Percentiles rank a stretch among this genome's conserved stretches.
phyloP scores from a whole-genome alignment of 2,113 vertebrate species.

The Ariopsis seemanni region DNA sequence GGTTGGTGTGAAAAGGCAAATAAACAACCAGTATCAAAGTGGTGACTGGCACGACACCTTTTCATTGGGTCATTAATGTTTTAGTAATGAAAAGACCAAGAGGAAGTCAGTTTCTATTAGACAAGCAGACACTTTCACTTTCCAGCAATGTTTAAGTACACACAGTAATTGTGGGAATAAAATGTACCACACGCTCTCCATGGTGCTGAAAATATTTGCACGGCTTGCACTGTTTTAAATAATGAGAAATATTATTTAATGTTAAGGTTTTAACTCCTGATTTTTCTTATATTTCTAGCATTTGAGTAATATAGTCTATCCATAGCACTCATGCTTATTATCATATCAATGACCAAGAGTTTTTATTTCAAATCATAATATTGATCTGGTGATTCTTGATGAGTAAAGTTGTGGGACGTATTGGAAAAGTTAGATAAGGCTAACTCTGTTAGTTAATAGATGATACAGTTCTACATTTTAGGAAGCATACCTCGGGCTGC shows the following conservation, averaged over 20 bases:
- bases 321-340: background rate
- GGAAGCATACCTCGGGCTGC: conserved; percentile 11
- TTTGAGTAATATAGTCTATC: background rate
- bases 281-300: background rate
- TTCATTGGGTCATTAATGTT: background rate
- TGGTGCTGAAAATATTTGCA: conserved; percentile 50
- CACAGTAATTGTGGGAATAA: conserved; percentile 2
- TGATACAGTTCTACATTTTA: conserved; percentile 14
- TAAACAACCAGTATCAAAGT: background rate
- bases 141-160: conserved; percentile 1
- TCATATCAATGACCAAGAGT: background rate
- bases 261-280: background rate
- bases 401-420: background rate
- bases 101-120: background rate
- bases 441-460: background rate
- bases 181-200: conserved; percentile 34
- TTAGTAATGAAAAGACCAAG: background rate
- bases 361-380: background rate
- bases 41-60: background rate
- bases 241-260: background rate
- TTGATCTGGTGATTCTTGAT: background rate
- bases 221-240: background rate
- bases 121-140: conserved; percentile 1
- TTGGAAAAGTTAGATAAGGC: background rate
- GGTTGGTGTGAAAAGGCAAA: background rate